A percentile compares a stretch with the other conserved stretches of the same genome.
Evolutionary conservation across 2,888 invertebrate species (phyloP).

Genomic region (Meiosimyza platycephala): DNA sequence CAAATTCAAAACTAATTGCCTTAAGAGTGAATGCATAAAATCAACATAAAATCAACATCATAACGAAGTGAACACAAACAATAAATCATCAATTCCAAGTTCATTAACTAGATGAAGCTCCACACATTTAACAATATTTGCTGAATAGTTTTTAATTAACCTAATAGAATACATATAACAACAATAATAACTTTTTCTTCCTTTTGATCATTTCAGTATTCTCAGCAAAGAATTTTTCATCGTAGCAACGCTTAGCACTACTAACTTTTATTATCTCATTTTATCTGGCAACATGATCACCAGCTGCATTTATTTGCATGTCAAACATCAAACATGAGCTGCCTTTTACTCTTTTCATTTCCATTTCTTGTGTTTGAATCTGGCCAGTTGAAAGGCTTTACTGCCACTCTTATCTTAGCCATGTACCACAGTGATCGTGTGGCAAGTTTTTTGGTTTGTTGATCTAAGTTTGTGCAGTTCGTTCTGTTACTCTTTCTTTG

Average conservation of each 20-base stretch:
- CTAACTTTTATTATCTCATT: not conserved
- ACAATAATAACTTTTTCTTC: too few species aligned
- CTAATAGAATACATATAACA: too few species aligned
- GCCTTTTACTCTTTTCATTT: not conserved
- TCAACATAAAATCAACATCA: too few species aligned
- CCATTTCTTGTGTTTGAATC: not conserved
- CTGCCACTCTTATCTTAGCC: not conserved
- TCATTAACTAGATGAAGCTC: too few species aligned
- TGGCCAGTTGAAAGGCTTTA: not conserved
- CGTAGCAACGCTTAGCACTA: too few species aligned
- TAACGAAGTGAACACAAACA: too few species aligned
- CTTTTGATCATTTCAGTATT: too few species aligned
- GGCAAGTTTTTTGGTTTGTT: constrained; percentile 24
- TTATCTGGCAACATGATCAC: constrained; percentile 29
- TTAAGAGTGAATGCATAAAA: too few species aligned
- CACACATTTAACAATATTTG: too few species aligned
- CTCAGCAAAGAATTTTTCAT: not conserved
- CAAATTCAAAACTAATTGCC: too few species aligned
- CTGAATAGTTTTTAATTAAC: too few species aligned
- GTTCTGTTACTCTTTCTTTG: not conserved
- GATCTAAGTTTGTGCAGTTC: constrained; percentile 14
- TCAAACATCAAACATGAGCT: constrained; percentile 34
- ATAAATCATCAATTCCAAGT: too few species aligned
- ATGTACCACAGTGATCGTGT: not conserved
- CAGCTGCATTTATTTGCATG: constrained; percentile 35